Base-by-base conservation (phyloP, 2,113 vertebrate species). In the Pelmatolapia mariae region DNA sequence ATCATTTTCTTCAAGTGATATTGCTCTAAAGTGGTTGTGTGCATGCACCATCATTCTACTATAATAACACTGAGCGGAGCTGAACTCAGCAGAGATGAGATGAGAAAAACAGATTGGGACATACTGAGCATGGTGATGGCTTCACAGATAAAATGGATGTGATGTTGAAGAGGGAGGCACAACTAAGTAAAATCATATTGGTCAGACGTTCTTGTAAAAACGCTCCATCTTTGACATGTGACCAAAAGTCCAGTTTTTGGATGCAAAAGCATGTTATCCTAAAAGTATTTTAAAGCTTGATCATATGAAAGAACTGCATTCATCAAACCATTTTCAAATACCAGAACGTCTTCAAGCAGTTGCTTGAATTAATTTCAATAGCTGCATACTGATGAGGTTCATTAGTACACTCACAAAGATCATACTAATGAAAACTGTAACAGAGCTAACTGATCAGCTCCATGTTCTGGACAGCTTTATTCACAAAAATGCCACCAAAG, bases 1-100 rank as follows among this genome's bases (percentile, higher is more conserved):
- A 92, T 91, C 47, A 92, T 95, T 92, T 87, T 91, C 89, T 88
- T 85, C 26, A 63, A 92, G 86, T 63, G 87, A 88, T 87, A 89
- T 59, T 63, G 47, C 53, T 94, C 86, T 82, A 87, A 93, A 95
- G 93, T 85, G 86, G 84, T 63, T 92, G 85, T 56, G 90, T 86
- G 86, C 82, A 86, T 36, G 85, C 50, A 80, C 85, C 93, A 92
- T 88, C 88, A 92, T 93, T 91, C 88, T 85, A 87, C 79, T 86
- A 66, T 87, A 92, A 92, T 91, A 89, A 92, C 83, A 63, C 38
- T 3, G 56, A 86, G 84, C 90, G 56, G 85, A 89, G 59, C 86
- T 91, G 82, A 89, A 54, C 63, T 66, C 87, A 85, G 56, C 52
- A 7, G 54, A 78, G 91, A 89, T 80, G 85, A 93, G 90, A 94